These are phyloP conservation scores for Marisa cornuarietis DNA, from an alignment of 1,140 invertebrate species.

Conservation along the genomic window DNA sequence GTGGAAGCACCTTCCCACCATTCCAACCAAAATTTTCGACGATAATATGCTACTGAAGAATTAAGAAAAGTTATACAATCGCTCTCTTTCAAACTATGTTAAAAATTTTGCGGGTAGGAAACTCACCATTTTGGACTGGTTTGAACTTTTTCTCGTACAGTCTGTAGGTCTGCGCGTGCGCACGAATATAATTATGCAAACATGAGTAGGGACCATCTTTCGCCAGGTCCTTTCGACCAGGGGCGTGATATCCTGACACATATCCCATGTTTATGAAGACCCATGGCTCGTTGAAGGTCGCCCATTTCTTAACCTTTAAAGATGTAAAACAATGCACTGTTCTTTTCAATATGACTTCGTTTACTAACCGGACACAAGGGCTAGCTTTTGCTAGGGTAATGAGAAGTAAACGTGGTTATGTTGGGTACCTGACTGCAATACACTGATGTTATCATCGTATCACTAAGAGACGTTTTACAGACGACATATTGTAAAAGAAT, in stretches of 20 bases:
- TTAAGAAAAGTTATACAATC: too few relatives aligned
- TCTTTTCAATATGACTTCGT: too few relatives aligned
- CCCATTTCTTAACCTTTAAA: conserved; percentile 63
- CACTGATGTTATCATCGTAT: background rate
- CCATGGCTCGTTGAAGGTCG: conserved; percentile 66
- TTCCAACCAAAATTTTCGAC: too few relatives aligned
- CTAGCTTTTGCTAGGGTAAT: too few relatives aligned
- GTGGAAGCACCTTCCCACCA: too few relatives aligned
- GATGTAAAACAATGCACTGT: background rate
- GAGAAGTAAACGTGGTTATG: background rate
- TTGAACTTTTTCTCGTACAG: conserved; percentile 46
- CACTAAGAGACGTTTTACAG: too few relatives aligned
- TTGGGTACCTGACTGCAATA: background rate
- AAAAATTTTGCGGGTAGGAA: background rate
- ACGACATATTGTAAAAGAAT: too few relatives aligned
- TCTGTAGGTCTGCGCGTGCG: conserved; percentile 56
- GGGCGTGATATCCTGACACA: conserved; percentile 34
- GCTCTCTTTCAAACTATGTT: background rate
- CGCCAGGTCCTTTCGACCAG: conserved; percentile 36
- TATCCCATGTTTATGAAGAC: conserved; percentile 54
- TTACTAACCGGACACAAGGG: too few relatives aligned
- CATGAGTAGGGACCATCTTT: conserved; percentile 41
- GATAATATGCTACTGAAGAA: too few relatives aligned
- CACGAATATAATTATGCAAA: conserved; percentile 48
- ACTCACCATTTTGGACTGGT: conserved; percentile 39